Conservation (phyloP, 92 coral and sea anemone genomes). For the Desmophyllum pertusum region DNA sequence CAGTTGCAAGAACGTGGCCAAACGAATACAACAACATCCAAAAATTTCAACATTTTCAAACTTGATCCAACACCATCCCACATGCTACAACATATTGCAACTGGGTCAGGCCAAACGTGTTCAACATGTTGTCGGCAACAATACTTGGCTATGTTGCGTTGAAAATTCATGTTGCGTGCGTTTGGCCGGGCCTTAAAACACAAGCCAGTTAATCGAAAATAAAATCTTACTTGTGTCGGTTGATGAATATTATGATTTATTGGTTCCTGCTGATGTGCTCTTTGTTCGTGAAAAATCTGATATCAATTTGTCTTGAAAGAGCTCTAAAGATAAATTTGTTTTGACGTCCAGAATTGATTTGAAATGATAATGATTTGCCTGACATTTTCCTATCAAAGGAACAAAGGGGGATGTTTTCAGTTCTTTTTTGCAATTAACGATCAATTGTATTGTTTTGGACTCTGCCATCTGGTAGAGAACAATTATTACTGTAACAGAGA, state of each 20-base stretch:
- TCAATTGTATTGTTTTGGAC: background rate
- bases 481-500: background rate
- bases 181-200: too few species aligned
- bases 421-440: background rate
- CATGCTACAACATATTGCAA: too few species aligned
- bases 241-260: background rate
- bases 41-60: too few species aligned
- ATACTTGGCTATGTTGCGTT: too few species aligned
- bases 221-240: background rate
- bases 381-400: background rate
- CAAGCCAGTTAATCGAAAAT: background rate
- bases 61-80: too few species aligned
- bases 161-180: too few species aligned
- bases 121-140: too few species aligned
- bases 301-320: background rate
- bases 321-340: background rate
- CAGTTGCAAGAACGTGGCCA: too few species aligned
- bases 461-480: background rate
- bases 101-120: too few species aligned
- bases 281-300: too few species aligned
- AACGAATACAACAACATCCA: too few species aligned
- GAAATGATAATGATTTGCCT: background rate
- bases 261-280: too few species aligned
- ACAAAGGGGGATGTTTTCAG: background rate
- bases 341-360: slow-evolving; percentile 1